These are phyloP conservation scores for Hemiprocne comata DNA, from an alignment of 2,113 vertebrate genomes.

Conservation along the genomic window DNA sequence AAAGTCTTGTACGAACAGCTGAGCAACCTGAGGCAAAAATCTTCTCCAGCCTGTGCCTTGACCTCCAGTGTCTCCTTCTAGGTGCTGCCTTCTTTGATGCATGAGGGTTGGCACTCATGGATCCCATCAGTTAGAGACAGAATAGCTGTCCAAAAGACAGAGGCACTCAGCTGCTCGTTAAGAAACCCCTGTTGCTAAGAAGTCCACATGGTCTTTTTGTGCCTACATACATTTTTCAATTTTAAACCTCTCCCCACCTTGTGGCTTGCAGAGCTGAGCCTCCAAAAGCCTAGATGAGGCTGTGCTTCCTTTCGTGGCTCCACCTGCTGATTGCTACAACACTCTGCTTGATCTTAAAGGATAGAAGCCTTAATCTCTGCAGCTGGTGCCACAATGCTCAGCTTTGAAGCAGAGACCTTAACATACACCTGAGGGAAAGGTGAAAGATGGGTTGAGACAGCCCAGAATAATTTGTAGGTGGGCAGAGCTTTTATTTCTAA, in stretches of 20 bases:
- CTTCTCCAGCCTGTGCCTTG: background rate
- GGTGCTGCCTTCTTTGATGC: background rate
- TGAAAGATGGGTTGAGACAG: background rate
- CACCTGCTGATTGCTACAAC: background rate
- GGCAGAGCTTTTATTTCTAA: background rate
- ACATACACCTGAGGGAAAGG: background rate
- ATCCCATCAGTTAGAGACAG: background rate
- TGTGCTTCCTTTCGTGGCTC: background rate
- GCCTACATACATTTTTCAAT: background rate
- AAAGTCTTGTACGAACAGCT: background rate
- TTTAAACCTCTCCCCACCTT: background rate
- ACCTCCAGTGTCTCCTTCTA: background rate
- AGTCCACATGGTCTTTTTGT: rapidly evolving
- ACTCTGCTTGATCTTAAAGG: background rate
- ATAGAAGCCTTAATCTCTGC: background rate
- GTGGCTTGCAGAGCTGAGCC: background rate
- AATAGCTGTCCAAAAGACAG: background rate
- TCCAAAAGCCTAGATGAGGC: background rate
- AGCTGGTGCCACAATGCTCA: background rate
- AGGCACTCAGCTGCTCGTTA: background rate
- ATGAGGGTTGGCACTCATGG: rapidly evolving
- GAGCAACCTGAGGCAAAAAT: background rate
- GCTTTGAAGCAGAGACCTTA: background rate
- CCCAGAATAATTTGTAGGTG: background rate
- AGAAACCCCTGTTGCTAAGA: background rate